Percentiles rank a stretch among this genome's conserved stretches.
Evolutionary conservation across 1,140 invertebrate species (phyloP).

Genomic region (Drosophila sucinea): DNA sequence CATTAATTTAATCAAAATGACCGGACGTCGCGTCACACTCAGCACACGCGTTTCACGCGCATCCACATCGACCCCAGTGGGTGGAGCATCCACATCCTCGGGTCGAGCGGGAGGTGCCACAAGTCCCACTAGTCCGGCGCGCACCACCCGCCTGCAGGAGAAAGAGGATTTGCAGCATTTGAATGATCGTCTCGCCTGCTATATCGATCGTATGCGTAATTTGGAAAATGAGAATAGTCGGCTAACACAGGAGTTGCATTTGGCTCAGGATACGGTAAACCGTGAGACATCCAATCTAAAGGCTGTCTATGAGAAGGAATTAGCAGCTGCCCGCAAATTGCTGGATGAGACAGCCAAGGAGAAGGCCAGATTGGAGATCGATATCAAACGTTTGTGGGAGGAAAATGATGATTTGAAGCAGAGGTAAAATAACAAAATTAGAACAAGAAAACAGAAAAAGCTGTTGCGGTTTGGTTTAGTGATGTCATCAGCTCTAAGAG

Average conservation of each 20-base stretch:
- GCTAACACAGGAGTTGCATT: conserved; percentile 91
- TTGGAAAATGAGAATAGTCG: conserved; percentile 96
- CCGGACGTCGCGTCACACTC: conserved; percentile 73
- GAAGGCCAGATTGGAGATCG: conserved; percentile 94
- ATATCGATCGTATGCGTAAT: conserved; percentile 96
- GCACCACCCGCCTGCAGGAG: conserved; percentile 95
- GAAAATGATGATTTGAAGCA: conserved; percentile 93
- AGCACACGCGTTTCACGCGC: conserved; percentile 75
- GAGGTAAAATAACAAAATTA: conserved; percentile 85
- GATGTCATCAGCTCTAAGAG: conserved; percentile 64
- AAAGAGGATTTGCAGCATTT: conserved; percentile 96
- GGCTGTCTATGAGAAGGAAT: conserved; percentile 95
- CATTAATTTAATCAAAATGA: conserved; percentile 59
- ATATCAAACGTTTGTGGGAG: conserved; percentile 92
- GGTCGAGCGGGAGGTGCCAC: conserved; percentile 52
- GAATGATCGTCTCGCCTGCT: conserved; percentile 97
- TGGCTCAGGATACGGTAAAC: conserved; percentile 90
- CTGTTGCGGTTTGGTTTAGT: conserved; percentile 34
- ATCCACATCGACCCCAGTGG: conserved; percentile 75
- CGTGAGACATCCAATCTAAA: conserved; percentile 95
- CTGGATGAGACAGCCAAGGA: conserved; percentile 95
- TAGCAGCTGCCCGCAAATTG: conserved; percentile 93
- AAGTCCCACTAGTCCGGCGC: conserved; percentile 89
- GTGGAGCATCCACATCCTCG: conserved; percentile 58
- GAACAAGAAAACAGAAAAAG: neutral